Conservation (phyloP, 2,888 invertebrate species). For the Rhamnusium bicolor region DNA sequence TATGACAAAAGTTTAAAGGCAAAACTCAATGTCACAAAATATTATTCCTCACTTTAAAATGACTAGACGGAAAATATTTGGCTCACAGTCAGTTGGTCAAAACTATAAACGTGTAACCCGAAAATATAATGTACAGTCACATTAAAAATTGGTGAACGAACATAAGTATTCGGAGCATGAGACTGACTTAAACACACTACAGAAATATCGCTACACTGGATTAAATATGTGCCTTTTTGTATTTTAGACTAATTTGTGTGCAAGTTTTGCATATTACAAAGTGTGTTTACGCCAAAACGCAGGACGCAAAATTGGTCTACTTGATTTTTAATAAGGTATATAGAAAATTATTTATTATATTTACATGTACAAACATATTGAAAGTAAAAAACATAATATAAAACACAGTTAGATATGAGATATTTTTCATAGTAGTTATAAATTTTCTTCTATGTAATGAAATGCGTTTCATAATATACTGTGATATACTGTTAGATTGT, state of each 20-base stretch:
- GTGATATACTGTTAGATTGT: no score
- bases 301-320: neutral
- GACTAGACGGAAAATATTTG: conserved; percentile 19
- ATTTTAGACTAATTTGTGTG: no score
- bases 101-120: neutral
- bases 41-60: conserved; percentile 12
- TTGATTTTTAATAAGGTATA: neutral
- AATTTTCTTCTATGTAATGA: no score
- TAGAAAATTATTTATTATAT: neutral
- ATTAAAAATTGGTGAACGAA: neutral
- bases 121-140: conserved; percentile 1
- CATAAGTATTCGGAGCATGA: no score
- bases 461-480: no score
- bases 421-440: no score
- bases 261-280: neutral
- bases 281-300: neutral
- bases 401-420: no score
- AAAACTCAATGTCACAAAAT: neutral
- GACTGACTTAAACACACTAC: no score
- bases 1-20: neutral
- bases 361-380: no score
- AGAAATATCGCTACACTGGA: no score
- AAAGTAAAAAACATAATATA: no score
- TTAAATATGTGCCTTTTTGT: no score
- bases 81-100: conserved; percentile 1